Percentiles rank a stretch among this genome's conserved stretches.
Evolutionary conservation across 2,113 vertebrate species (phyloP).

Genomic region (Columba janthina): DNA sequence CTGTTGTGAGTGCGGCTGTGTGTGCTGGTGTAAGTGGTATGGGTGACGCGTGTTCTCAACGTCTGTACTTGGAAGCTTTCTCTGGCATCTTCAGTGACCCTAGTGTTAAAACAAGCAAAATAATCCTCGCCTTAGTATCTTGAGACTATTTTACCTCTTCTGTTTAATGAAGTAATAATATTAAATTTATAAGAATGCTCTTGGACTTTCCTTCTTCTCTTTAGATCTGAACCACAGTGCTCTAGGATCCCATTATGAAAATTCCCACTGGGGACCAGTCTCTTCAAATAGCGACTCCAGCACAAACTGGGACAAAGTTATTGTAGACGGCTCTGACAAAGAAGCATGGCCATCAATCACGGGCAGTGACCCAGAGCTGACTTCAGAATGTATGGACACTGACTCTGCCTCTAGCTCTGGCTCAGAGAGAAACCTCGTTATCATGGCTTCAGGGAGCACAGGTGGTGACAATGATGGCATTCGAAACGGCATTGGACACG

Average conservation of each 20-base stretch:
- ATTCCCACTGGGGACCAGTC: conserved; percentile 89
- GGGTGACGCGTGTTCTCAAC: not conserved
- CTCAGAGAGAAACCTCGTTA: conserved; percentile 88
- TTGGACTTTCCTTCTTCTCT: conserved; percentile 51
- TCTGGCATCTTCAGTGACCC: not conserved
- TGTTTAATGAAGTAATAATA: not conserved
- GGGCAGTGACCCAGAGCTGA: conserved; percentile 87
- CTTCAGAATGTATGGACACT: conserved; percentile 94
- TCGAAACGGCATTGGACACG: conserved; percentile 83
- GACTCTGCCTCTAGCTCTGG: conserved; percentile 91
- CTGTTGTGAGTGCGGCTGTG: not conserved
- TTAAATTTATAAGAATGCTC: not conserved
- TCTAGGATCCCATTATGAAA: conserved; percentile 96
- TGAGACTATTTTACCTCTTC: not conserved
- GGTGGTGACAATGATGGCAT: conserved; percentile 83
- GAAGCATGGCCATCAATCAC: conserved; percentile 87
- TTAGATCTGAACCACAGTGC: conserved; percentile 90
- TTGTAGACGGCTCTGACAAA: conserved; percentile 88
- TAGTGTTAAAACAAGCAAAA: not conserved
- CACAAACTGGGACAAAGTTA: conserved; percentile 93
- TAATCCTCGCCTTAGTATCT: not conserved
- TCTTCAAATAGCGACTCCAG: conserved; percentile 89
- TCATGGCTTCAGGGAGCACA: conserved; percentile 82
- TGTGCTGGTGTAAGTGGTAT: not conserved
- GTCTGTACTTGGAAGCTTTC: not conserved